Conservation (phyloP, 2,888 invertebrate species). For the Ochropleura leucogaster region DNA sequence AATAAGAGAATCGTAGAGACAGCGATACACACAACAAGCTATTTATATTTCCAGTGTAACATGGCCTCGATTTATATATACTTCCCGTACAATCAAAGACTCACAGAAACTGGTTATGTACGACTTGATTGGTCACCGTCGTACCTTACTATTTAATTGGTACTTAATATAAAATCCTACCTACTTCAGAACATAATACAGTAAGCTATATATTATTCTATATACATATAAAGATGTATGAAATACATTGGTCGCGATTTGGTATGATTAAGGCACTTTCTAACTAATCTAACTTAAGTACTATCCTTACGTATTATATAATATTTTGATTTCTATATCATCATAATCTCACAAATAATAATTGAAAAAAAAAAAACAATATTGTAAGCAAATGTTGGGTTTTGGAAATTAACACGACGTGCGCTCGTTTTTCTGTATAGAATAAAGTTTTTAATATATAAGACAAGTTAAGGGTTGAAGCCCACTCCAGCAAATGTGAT, state of each 20-base stretch:
- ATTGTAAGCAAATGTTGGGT: neutral
- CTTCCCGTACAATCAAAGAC: too few species aligned
- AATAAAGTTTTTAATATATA: neutral
- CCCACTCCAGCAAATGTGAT: too few species aligned
- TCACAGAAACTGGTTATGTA: too few species aligned
- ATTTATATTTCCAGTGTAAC: too few species aligned
- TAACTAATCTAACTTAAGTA: conserved; percentile 39
- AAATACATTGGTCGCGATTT: conserved; percentile 65
- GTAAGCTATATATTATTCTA: conserved; percentile 27
- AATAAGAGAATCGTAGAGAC: neutral
- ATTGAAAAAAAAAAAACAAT: neutral
- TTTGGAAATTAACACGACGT: neutral
- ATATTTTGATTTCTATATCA: conserved; percentile 19
- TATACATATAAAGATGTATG: conserved; percentile 25
- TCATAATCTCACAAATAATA: conserved; percentile 27
- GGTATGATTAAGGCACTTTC: conserved; percentile 61
- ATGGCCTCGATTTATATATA: too few species aligned
- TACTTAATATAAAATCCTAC: conserved; percentile 5
- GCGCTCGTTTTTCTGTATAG: neutral
- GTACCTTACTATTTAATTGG: neutral
- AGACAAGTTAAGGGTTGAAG: too few species aligned
- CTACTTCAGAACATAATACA: conserved; percentile 26
- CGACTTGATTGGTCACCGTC: too few species aligned
- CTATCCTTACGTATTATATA: conserved; percentile 11
- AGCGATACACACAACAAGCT: too few species aligned